Percentiles rank a stretch among this genome's conserved stretches.
These are phyloP conservation scores for Nannospalax galili DNA, from an alignment of 2,113 vertebrate species.

Conservation along the genomic window DNA sequence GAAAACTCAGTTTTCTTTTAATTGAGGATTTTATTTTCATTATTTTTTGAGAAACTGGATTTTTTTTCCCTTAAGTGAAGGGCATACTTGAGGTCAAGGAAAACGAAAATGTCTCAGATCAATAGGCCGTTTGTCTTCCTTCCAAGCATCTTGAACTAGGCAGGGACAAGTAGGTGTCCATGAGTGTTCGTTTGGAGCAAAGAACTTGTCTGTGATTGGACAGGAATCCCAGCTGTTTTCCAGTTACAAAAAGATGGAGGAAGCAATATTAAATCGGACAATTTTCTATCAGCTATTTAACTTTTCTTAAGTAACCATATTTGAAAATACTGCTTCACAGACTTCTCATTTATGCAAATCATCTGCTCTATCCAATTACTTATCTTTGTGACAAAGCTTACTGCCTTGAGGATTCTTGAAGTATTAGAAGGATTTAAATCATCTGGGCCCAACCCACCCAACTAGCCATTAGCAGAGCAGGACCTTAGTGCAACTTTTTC, in stretches of 20 bases:
- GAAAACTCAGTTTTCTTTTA: slow-evolving; percentile 32
- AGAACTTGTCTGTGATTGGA: neutral
- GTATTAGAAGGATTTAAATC: neutral
- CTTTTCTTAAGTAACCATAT: neutral
- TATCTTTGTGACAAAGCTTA: neutral
- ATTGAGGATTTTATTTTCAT: neutral
- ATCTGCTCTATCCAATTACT: neutral
- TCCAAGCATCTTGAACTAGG: neutral
- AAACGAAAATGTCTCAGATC: slow-evolving; percentile 36
- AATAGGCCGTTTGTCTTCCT: slow-evolving; percentile 19
- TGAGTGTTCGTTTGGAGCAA: neutral
- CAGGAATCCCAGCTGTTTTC: neutral
- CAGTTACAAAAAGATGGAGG: neutral
- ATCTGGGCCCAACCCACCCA: neutral
- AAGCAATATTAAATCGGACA: neutral
- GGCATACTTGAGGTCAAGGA: neutral
- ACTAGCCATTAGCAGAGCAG: neutral
- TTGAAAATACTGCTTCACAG: neutral
- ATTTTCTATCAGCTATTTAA: neutral
- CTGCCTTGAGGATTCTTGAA: neutral
- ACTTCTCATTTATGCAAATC: neutral
- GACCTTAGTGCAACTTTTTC: neutral
- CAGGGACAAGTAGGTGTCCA: neutral
- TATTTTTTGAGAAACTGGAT: slow-evolving; percentile 46
- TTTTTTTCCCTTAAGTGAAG: slow-evolving; percentile 30